Percentiles rank a stretch among this genome's conserved stretches.
These are phyloP conservation scores for Macaria notata DNA, from an alignment of 2,888 invertebrate genomes.

Conservation along the genomic window DNA sequence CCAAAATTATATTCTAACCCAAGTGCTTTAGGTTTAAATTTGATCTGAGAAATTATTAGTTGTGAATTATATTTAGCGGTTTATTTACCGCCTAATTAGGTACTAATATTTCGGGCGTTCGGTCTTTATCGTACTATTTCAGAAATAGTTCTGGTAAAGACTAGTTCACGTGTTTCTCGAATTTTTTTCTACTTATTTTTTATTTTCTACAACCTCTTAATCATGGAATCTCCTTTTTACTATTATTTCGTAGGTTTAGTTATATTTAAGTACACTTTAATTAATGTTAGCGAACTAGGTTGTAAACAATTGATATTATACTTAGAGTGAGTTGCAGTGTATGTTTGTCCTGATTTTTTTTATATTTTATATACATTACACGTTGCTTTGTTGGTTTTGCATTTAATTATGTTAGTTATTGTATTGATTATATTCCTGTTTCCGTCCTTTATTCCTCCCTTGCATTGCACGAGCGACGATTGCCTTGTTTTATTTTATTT, in stretches of 20 bases:
- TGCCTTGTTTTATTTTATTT: slow-evolving; percentile 52
- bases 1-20: slow-evolving; percentile 42
- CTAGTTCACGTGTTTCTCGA: slow-evolving; percentile 44
- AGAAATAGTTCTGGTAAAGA: slow-evolving; percentile 72
- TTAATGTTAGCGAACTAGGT: slow-evolving; percentile 55
- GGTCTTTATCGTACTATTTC: slow-evolving; percentile 74
- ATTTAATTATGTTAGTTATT: slow-evolving; percentile 46
- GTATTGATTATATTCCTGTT: slow-evolving; percentile 45
- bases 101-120: slow-evolving; percentile 39
- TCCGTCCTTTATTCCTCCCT: slow-evolving; percentile 62
- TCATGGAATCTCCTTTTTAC: slow-evolving; percentile 36
- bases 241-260: slow-evolving; percentile 53
- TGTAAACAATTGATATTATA: slow-evolving; percentile 67
- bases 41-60: slow-evolving; percentile 37
- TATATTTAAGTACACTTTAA: slow-evolving; percentile 64
- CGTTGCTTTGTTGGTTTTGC: slow-evolving; percentile 49
- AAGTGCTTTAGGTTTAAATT: slow-evolving; percentile 31
- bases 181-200: slow-evolving; percentile 2
- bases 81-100: slow-evolving; percentile 27
- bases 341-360: slow-evolving; percentile 54
- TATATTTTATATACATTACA: slow-evolving; percentile 40
- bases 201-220: slow-evolving; percentile 19
- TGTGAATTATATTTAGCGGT: slow-evolving; percentile 41
- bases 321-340: slow-evolving; percentile 51
- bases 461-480: slow-evolving; percentile 69